These are phyloP conservation scores for Psittacula echo DNA, from an alignment of 2,797 vertebrate genomes.

Conservation along the genomic window DNA sequence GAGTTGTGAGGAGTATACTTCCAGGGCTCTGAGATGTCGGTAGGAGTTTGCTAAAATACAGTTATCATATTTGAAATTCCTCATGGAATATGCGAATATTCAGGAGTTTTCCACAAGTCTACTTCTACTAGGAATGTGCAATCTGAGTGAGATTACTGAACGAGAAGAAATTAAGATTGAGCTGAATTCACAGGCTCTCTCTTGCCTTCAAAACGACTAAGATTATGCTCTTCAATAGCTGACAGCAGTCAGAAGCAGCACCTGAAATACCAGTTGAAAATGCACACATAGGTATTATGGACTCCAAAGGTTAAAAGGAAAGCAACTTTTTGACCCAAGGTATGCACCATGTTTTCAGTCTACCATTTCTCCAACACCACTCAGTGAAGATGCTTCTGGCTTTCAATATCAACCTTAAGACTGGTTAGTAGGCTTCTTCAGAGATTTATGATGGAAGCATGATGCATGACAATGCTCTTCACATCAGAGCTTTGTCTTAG, in stretches of 20 bases:
- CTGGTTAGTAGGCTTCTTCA: neutral
- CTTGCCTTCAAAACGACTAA: neutral
- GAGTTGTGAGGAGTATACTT: neutral
- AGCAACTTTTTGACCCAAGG: neutral
- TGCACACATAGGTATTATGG: neutral
- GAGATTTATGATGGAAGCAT: neutral
- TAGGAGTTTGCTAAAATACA: neutral
- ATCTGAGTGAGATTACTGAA: neutral
- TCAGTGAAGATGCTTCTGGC: neutral
- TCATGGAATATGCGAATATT: neutral
- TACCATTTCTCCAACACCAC: neutral
- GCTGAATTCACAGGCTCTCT: neutral
- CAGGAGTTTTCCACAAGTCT: neutral
- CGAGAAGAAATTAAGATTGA: neutral
- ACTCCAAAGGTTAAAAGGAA: neutral
- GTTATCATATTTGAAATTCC: neutral
- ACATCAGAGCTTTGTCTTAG: neutral
- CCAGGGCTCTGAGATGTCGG: neutral
- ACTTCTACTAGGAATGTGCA: neutral
- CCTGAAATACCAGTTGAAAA: neutral
- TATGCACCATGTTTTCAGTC: neutral
- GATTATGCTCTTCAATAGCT: neutral
- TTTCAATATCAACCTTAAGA: neutral
- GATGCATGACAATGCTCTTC: neutral
- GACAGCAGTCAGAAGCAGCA: neutral